Evolutionary conservation across 2,888 invertebrate species (phyloP).

Genomic region (Drosophila tanythrix): DNA sequence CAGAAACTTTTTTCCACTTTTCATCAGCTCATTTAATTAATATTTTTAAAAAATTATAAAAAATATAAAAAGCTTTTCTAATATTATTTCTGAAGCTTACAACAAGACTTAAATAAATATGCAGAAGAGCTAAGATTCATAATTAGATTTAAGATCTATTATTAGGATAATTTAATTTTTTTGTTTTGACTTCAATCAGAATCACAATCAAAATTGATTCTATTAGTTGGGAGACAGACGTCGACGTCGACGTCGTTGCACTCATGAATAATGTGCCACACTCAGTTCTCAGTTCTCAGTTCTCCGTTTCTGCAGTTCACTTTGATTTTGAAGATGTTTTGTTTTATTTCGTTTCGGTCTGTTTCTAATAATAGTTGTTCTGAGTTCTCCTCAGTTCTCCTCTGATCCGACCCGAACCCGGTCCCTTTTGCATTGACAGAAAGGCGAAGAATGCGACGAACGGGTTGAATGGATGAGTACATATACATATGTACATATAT

Average conservation of each 20-base stretch:
- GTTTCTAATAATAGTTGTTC: conserved; percentile 34
- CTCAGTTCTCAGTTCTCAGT: not conserved
- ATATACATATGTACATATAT: not conserved
- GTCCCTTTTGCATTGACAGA: conserved; percentile 6
- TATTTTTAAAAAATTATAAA: too few relatives aligned
- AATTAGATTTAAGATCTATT: not conserved
- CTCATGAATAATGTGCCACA: conserved; percentile 6
- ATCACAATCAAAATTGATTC: conserved; percentile 2
- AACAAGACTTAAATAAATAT: too few relatives aligned
- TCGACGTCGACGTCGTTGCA: not conserved
- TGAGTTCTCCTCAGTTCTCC: not conserved
- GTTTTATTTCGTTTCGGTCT: conserved; percentile 2
- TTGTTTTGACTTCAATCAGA: not conserved
- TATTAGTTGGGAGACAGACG: not conserved
- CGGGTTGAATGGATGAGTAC: conserved; percentile 18
- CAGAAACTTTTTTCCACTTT: too few relatives aligned
- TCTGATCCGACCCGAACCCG: conserved; percentile 8
- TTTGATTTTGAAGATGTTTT: conserved; percentile 2
- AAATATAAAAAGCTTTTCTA: too few relatives aligned
- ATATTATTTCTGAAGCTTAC: too few relatives aligned
- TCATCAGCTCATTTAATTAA: too few relatives aligned
- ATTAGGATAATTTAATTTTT: not conserved
- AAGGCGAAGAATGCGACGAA: conserved; percentile 5
- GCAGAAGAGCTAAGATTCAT: not conserved
- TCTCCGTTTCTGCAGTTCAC: conserved; percentile 1